Evolutionary conservation across 1,140 invertebrate species (phyloP), one percentile per base, ranked within the genome.

Genomic region (Drosophila leontia): DNA sequence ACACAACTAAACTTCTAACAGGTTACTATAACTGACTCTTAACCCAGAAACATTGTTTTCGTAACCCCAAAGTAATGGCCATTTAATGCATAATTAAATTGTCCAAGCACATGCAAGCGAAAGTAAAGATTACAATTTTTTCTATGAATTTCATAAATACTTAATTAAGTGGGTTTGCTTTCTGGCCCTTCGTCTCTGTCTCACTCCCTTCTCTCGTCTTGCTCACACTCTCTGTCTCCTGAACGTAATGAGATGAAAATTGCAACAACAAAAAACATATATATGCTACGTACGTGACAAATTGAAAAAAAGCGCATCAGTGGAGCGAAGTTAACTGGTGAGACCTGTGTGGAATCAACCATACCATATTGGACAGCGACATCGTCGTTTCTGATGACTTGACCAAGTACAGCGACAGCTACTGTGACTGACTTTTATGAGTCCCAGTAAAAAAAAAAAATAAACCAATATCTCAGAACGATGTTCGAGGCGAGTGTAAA

Each of bases 241-340:
- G 15, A 50, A 35, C 53, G 80, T 80, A 88, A 87, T 80, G 80
- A 88, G 72, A 77, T 78, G 62, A 86, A 84, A 85, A 84, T 80
- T 68, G 72, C 50, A 35, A n/a, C 50, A 78, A 51, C 15, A 51
- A 17, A 3, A 78, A 77, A 82, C 6, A 11, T 45, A 48, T 23
- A 48, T 82, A 75, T 19, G 63, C 71, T 74, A 44, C 63, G 91
- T 81, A 92, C 91, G 91, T 92, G 91, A 92, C 91, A 91, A 92
- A 92, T 92, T 91, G 91, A 87, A 91, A 92, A 78, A 88, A 88
- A 85, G 81, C 84, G 77, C 83, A 80, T 87, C 91, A 92, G 81
- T 88, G 91, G 83, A 85, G 91, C 91, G 87, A 77, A 91, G 85
- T 88, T 88, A 88, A 88, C 85, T 90, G 83, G 85, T 70, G 85